Conservation (phyloP, 2,797 vertebrate species). For the Morelia viridis region DNA sequence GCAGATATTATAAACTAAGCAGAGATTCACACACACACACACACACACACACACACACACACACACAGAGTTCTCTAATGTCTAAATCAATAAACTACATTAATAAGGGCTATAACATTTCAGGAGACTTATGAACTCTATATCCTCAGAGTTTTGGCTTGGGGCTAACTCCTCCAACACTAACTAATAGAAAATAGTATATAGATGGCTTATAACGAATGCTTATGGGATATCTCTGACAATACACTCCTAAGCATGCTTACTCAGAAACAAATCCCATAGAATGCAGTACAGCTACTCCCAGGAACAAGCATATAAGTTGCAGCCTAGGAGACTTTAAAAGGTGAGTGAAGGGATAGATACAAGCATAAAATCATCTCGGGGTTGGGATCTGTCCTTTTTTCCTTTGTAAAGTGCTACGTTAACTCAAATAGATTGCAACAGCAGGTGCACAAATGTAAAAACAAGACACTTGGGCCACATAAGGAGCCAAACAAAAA, state of each 20-base stretch:
- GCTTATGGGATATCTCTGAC: neutral
- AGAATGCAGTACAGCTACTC: neutral
- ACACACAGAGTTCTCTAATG: neutral
- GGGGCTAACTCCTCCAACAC: neutral
- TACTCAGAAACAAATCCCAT: neutral
- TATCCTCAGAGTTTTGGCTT: neutral
- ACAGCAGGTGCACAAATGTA: neutral
- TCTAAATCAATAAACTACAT: neutral
- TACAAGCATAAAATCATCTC: neutral
- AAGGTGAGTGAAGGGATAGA: neutral
- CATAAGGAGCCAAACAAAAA: neutral
- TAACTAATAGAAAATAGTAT: too few relatives aligned
- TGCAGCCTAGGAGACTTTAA: neutral
- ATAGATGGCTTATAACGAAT: neutral
- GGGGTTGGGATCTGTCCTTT: neutral
- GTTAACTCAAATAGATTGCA: neutral
- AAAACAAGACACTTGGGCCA: neutral
- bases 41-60: neutral
- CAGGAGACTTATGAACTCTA: neutral
- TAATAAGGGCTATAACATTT: neutral
- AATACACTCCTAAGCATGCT: neutral
- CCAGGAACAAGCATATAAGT: neutral
- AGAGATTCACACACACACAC: neutral
- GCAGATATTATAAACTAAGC: neutral
- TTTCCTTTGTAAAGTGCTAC: neutral